phyloP scores from a whole-genome alignment of 1,140 invertebrate species.

The Drosophila serrata region DNA sequence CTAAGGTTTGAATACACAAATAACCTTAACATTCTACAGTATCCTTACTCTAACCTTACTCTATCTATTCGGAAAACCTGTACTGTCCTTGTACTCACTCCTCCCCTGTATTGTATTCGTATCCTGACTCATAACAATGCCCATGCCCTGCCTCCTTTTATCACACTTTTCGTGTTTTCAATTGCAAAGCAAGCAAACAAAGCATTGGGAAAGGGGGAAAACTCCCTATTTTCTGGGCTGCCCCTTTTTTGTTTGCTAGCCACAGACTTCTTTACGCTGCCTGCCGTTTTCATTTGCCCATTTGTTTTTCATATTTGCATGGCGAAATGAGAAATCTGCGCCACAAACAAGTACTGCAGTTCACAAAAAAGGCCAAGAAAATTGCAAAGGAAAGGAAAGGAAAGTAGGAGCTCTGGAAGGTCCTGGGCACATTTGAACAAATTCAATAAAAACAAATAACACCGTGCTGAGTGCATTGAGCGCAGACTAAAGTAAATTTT shows the following conservation, averaged over 20 bases:
- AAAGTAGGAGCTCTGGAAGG: background rate
- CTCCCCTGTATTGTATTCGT: background rate
- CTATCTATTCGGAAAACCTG: background rate
- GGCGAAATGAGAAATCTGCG: conserved; percentile 75
- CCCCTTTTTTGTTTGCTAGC: conserved; percentile 35
- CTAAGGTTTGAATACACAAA: too few relatives aligned
- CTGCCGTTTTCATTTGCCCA: conserved; percentile 49
- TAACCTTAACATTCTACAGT: background rate
- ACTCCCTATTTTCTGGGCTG: conserved; percentile 53
- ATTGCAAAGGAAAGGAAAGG: background rate
- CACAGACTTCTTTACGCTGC: conserved; percentile 19
- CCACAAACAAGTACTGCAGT: conserved; percentile 40
- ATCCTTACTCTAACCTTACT: background rate
- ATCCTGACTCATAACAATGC: conserved; percentile 55
- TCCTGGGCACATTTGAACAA: conserved; percentile 68
- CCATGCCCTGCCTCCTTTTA: conserved; percentile 14
- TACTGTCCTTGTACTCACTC: background rate
- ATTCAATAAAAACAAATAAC: conserved; percentile 82
- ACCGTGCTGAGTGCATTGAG: conserved; percentile 59
- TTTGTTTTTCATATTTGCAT: conserved; percentile 82
- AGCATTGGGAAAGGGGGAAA: conserved; percentile 65
- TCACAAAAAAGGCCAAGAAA: conserved; percentile 15
- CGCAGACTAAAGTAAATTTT: conserved; percentile 80
- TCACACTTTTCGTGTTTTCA: conserved; percentile 59
- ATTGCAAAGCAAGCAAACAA: conserved; percentile 78